These are phyloP conservation scores for Ferrisia virgata DNA, from an alignment of 2,888 invertebrate species.

Conservation along the genomic window DNA sequence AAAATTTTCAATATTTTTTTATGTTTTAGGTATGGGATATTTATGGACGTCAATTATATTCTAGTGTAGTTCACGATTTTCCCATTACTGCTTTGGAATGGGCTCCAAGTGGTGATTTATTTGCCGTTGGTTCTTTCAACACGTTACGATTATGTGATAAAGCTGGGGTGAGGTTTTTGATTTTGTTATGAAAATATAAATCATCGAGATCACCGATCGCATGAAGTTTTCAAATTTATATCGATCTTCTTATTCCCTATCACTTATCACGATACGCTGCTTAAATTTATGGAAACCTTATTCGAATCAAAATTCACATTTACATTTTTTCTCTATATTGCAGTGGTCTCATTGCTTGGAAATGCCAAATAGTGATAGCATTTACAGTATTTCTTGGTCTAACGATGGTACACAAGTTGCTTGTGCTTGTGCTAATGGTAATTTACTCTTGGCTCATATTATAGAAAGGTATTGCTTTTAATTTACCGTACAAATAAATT, in stretches of 20 bases:
- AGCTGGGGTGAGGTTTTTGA: slow-evolving; percentile 70
- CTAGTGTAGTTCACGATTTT: slow-evolving; percentile 79
- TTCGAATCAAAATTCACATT: neutral
- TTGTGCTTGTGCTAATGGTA: slow-evolving; percentile 90
- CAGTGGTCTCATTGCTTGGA: slow-evolving; percentile 94
- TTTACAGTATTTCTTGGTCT: slow-evolving; percentile 89
- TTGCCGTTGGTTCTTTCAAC: slow-evolving; percentile 91
- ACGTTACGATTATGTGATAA: slow-evolving; percentile 88
- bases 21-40: slow-evolving; percentile 82
- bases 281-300: too few relatives aligned
- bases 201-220: too few relatives aligned
- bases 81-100: slow-evolving; percentile 89
- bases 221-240: too few relatives aligned
- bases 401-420: slow-evolving; percentile 93
- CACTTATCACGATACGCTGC: too few relatives aligned
- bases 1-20: neutral
- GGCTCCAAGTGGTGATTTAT: slow-evolving; percentile 86
- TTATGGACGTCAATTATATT: slow-evolving; percentile 82
- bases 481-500: neutral
- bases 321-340: slow-evolving; percentile 48
- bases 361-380: slow-evolving; percentile 82
- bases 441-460: slow-evolving; percentile 85
- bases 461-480: slow-evolving; percentile 66
- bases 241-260: too few relatives aligned
- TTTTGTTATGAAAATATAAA: too few relatives aligned